Percentiles rank a stretch among this genome's conserved stretches.
Evolutionary conservation across 30 jellyfish, hydroid and myxozoan genomes (phyloP).

Genomic region (Hydra vulgaris): DNA sequence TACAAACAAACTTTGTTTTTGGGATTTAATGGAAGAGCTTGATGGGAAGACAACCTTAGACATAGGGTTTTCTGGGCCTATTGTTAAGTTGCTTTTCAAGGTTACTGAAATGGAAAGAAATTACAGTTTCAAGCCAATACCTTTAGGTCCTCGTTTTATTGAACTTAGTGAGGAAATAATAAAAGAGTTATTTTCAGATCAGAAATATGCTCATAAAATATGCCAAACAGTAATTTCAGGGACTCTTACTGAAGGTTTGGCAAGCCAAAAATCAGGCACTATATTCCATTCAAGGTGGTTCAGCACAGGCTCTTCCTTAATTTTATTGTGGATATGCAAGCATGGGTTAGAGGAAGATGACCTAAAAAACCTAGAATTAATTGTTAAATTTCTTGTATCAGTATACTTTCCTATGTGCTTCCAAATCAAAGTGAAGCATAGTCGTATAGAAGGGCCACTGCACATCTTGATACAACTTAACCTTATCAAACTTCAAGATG

Average conservation of each 20-base stretch:
- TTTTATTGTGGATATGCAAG: neutral
- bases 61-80: neutral
- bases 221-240: neutral
- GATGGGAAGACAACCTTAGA: neutral
- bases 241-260: neutral
- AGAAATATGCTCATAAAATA: neutral
- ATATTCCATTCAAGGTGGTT: neutral
- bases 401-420: neutral
- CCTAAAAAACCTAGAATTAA: neutral
- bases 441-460: neutral
- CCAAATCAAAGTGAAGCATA: neutral
- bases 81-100: slow-evolving; percentile 52
- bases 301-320: neutral
- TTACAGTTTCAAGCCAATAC: neutral
- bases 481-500: too few relatives aligned
- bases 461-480: too few relatives aligned
- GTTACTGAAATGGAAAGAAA: slow-evolving; percentile 15
- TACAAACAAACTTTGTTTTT: neutral
- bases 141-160: neutral
- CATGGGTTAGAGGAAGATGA: neutral
- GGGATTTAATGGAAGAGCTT: neutral
- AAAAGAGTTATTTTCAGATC: neutral
- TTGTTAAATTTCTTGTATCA: neutral
- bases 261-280: neutral
- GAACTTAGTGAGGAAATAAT: neutral